A percentile compares a stretch with the other conserved stretches of the same genome.
Conservation (phyloP, 2,888 invertebrate genomes). For the Stenolophus ochropezus region DNA sequence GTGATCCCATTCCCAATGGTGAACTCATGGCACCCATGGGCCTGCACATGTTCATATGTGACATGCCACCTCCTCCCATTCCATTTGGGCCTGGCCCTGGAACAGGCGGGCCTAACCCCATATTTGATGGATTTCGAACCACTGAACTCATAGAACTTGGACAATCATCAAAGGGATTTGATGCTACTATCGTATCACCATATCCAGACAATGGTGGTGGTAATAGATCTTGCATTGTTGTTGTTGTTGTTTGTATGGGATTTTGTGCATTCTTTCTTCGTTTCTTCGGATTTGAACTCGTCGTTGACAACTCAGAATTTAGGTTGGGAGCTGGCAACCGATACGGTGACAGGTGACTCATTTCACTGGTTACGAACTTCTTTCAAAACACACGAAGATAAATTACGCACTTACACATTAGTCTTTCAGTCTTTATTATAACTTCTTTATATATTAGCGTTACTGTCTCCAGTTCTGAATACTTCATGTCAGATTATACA, state of each 20-base stretch:
- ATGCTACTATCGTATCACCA: constrained; percentile 95
- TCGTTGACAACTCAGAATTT: constrained; percentile 78
- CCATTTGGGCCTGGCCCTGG: constrained; percentile 67
- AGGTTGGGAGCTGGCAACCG: constrained; percentile 71
- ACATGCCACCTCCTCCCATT: constrained; percentile 82
- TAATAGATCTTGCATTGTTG: constrained; percentile 86
- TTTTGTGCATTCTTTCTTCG: constrained; percentile 85
- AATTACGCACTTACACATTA: constrained; percentile 51
- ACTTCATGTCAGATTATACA: constrained; percentile 45
- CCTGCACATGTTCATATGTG: constrained; percentile 75
- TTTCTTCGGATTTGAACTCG: constrained; percentile 91
- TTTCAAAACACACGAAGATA: constrained; percentile 37
- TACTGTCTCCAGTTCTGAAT: constrained; percentile 21
- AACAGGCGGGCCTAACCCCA: constrained; percentile 68
- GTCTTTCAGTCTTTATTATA: constrained; percentile 46
- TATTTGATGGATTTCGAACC: constrained; percentile 68
- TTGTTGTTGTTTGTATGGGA: constrained; percentile 79
- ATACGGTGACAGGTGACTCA: constrained; percentile 72
- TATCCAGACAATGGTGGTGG: constrained; percentile 91
- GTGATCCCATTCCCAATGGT: constrained; percentile 67
- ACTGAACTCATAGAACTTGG: constrained; percentile 75
- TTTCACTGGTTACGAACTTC: constrained; percentile 61
- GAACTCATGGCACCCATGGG: constrained; percentile 75
- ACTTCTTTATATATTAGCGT: constrained; percentile 7
- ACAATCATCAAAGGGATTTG: constrained; percentile 96